Evolutionary conservation across 2,888 invertebrate genomes (phyloP), one percentile per base, ranked within the genome.

Genomic region (Lacanobia oleracea): DNA sequence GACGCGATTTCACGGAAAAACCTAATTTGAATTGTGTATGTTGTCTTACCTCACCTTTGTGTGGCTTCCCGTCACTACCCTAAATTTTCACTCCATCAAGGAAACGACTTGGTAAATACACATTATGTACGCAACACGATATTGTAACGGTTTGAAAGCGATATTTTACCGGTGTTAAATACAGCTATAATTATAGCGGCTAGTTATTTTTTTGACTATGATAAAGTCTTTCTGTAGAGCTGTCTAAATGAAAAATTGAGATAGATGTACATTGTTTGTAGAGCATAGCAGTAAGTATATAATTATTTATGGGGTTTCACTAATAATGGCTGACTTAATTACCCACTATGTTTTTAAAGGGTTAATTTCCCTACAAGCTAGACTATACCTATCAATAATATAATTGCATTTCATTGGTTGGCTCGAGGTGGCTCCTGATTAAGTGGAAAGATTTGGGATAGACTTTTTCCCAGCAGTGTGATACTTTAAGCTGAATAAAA

Each of bases 41-140:
- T 88, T 88, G 88, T 87, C 86, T 88, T 87, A 87, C 86, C 93
- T 82, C 92, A 88, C 93, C 93, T 93, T 91, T 94, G 89, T 93
- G 92, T 91, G 89, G 86, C 91, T 92, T 92, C 91, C 88, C 87
- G 89, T 89, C 90, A 88, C 88, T 90, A 89, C 86, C 87, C 89
- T 81, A 83, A 89, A 88, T 91, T 92, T 92, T 91, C 91, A 93
- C 90, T 92, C 89, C 86, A 89, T 84, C 79, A 83, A 87, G 92
- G 90, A 93, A 94, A 92, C 91, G 89, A 88, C 88, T 91, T 59
- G 37, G 75, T 79, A 80, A 83, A 84, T 79, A 85, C 64, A 77
- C 70, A 81, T 85, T 77, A 79, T 77, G 67, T 79, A 81, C 64
- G 77, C 77, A 76, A 73, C 76, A 69, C 77, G 65, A 81, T 77